A percentile compares a stretch with the other conserved stretches of the same genome.
These are phyloP conservation scores for Corticium candelabrum DNA, from an alignment of 37 sponge, comb jelly and placozoan genomes.

Conservation along the genomic window DNA sequence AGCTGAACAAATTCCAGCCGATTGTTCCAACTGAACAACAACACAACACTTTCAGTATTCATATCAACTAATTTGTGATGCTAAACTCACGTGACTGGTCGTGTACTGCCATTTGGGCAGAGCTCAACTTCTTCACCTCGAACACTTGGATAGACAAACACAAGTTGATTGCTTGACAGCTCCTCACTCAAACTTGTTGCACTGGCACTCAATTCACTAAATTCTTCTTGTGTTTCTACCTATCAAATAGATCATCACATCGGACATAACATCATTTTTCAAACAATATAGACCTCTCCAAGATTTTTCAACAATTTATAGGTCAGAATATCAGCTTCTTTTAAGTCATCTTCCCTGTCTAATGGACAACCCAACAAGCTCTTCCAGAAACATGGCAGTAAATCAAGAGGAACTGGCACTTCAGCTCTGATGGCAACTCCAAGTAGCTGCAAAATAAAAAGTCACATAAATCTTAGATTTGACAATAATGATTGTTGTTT, in stretches of 20 bases:
- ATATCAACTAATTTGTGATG: no score
- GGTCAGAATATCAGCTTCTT: constrained; percentile 75
- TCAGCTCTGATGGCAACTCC: constrained; percentile 88
- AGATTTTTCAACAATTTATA: constrained; percentile 62
- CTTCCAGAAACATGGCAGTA: constrained; percentile 91
- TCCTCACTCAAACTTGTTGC: neutral
- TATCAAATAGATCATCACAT: no score
- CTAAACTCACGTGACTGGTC: constrained; percentile 43
- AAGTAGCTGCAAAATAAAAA: constrained; percentile 32
- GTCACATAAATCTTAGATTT: neutral
- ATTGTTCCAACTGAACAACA: constrained; percentile 39
- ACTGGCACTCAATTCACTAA: neutral
- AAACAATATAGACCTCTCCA: no score
- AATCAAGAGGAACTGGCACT: constrained; percentile 79
- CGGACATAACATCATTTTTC: neutral
- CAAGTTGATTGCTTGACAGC: neutral
- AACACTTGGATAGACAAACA: constrained; percentile 27
- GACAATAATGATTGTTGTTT: neutral
- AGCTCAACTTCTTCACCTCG: constrained; percentile 30
- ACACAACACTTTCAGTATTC: no score
- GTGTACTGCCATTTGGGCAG: constrained; percentile 33
- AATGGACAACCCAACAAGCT: constrained; percentile 43
- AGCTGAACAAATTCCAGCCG: constrained; percentile 45
- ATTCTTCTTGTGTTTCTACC: neutral
- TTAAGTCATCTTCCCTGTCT: constrained; percentile 39